phyloP scores from a whole-genome alignment of 2,113 vertebrate genomes.

The Bubo blakistoni region DNA sequence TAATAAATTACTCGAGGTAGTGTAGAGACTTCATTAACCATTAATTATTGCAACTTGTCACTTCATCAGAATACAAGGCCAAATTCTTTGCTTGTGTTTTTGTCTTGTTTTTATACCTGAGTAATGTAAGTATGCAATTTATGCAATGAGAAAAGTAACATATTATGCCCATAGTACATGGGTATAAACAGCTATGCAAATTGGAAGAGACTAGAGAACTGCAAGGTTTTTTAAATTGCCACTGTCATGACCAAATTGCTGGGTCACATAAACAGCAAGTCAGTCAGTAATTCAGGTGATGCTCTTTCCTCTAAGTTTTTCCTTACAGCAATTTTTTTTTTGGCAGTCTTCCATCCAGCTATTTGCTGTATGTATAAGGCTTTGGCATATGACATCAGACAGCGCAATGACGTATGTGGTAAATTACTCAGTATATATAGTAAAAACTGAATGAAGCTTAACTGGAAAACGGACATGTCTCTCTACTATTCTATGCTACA shows the following conservation, averaged over 20 bases:
- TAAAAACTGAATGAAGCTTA: neutral
- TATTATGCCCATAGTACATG: neutral
- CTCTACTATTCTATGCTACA: neutral
- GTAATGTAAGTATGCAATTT: neutral
- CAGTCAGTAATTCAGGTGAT: neutral
- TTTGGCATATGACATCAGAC: neutral
- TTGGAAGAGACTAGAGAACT: neutral
- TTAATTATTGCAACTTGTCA: neutral
- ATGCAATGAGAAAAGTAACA: neutral
- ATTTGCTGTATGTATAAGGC: neutral
- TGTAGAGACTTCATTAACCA: neutral
- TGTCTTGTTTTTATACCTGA: neutral
- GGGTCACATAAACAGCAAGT: neutral
- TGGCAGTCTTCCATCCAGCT: neutral
- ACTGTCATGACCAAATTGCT: neutral
- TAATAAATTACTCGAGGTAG: neutral
- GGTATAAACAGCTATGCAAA: slow-evolving; percentile 47
- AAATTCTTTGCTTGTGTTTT: neutral
- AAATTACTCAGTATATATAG: neutral
- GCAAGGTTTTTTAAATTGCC: neutral
- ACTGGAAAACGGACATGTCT: neutral
- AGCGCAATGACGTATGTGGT: neutral
- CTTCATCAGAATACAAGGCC: neutral
- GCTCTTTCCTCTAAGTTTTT: neutral
- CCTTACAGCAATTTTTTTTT: neutral